Base-by-base conservation (phyloP, 1,140 invertebrate genomes). In the Apis laboriosa region DNA sequence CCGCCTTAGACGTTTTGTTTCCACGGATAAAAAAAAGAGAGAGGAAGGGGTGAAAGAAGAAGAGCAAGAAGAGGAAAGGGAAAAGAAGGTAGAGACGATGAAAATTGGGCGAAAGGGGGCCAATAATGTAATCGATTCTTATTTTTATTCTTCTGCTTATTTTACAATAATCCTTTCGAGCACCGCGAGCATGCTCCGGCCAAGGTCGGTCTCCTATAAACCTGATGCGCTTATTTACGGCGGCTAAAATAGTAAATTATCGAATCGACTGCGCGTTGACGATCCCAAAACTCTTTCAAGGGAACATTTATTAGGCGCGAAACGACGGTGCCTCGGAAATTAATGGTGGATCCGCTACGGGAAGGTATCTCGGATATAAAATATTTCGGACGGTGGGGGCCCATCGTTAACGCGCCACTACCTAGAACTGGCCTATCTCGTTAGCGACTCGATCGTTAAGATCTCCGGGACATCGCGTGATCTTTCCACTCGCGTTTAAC, bases 341-440 rank as follows among this genome's bases (percentile, higher is more conserved):
- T 88, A 89, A 89, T 89, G 87, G 88, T 67, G 87, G 68, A 88
- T 89, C 74, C 76, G 71, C 34, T 73, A 72, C 72, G 72, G 49
- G 70, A 55, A 61, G 64, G 80, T 66, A 83, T 73, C 84, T 80
- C 58, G 84, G 84, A 86, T 89, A 88, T 89, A 89, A 89, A 89
- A 89, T 89, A 89, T 89, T 89, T 89, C 84, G 88, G 88, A 88
- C 81, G 77, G n/a, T 63, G 73, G 78, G 63, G 77, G 73, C 64
- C 67, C 76, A 55, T 88, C 88, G 88, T 89, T 89, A 89, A 89
- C 84, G 87, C 66, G 75, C 61, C 84, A 67, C 87, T 90, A 89
- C 87, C 87, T 90, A 90, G 88, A 90, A 90, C 87, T 88, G 80
- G 88, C 84, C 84, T 89, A 89, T 85, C 89, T 90, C 89, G 90